These are phyloP conservation scores for Trachymyrmex cornetzi DNA, from an alignment of 1,140 invertebrate species.

Conservation along the genomic window DNA sequence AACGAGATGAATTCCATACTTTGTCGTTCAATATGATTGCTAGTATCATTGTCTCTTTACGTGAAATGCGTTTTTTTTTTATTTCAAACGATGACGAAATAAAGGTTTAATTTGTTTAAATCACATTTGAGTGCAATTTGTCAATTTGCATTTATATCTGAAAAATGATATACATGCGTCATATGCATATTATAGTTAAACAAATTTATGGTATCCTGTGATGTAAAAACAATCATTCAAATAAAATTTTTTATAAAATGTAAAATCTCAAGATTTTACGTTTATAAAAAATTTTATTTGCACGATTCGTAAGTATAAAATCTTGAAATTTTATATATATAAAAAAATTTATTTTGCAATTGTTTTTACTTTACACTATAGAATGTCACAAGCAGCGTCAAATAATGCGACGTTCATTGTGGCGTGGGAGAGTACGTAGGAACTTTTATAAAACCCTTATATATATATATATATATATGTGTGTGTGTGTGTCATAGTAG, in stretches of 20 bases:
- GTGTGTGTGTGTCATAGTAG: no score
- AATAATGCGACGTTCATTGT: no score
- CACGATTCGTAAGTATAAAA: neutral
- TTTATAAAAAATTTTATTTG: no score
- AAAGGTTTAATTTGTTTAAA: slow-evolving; percentile 21
- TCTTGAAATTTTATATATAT: neutral
- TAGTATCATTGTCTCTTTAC: neutral
- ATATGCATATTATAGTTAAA: neutral
- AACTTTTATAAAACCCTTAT: neutral
- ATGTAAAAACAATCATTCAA: neutral
- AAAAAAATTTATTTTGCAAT: no score
- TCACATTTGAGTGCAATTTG: neutral
- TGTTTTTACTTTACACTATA: no score
- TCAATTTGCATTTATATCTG: neutral
- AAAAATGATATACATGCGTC: neutral
- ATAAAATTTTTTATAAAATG: no score
- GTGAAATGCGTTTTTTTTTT: neutral
- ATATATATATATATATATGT: no score
- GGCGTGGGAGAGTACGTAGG: neutral
- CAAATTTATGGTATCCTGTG: neutral
- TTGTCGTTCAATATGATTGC: slow-evolving; percentile 35
- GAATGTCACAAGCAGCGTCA: no score
- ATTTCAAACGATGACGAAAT: slow-evolving; percentile 17
- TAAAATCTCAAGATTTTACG: no score
- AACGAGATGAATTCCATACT: neutral